Percentiles rank a stretch among this genome's conserved stretches.
Conservation (phyloP, 2,888 invertebrate species). For the Philaethria dido region DNA sequence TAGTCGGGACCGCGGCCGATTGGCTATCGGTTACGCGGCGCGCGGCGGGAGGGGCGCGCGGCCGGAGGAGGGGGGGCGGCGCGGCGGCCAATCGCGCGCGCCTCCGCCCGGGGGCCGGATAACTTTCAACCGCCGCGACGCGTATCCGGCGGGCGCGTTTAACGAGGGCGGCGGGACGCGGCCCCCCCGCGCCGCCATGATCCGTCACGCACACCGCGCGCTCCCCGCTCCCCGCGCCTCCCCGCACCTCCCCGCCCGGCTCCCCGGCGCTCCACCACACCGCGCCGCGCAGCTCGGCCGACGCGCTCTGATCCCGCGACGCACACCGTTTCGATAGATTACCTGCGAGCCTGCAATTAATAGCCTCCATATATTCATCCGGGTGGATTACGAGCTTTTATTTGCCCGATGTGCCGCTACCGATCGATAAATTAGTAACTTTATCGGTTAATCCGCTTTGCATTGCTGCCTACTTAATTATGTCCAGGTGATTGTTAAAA, state of each 20-base stretch:
- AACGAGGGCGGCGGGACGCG: constrained; percentile 76
- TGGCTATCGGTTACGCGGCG: constrained; percentile 76
- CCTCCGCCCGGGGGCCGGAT: constrained; percentile 66
- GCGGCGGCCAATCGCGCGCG: constrained; percentile 74
- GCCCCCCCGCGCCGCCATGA: constrained; percentile 81
- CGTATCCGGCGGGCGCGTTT: constrained; percentile 79
- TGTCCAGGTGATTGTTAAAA: constrained; percentile 26
- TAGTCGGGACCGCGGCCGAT: constrained; percentile 61
- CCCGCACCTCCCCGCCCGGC: constrained; percentile 34
- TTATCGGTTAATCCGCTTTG: constrained; percentile 41
- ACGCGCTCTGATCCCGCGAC: constrained; percentile 72
- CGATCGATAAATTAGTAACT: constrained; percentile 56
- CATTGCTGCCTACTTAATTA: constrained; percentile 36
- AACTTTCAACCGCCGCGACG: constrained; percentile 74
- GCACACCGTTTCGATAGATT: constrained; percentile 68
- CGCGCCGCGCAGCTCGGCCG: constrained; percentile 49
- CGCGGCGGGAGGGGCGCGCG: constrained; percentile 49
- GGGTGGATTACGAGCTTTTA: constrained; percentile 74
- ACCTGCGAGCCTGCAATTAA: constrained; percentile 81
- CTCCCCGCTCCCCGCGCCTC: constrained; percentile 47
- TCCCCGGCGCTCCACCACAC: constrained; percentile 68
- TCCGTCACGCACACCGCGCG: constrained; percentile 79
- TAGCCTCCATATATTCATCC: constrained; percentile 77
- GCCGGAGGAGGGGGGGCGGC: constrained; percentile 63
- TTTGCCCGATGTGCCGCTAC: constrained; percentile 60